Conservation (phyloP, 1,140 invertebrate genomes). For the Bombus confusus region DNA sequence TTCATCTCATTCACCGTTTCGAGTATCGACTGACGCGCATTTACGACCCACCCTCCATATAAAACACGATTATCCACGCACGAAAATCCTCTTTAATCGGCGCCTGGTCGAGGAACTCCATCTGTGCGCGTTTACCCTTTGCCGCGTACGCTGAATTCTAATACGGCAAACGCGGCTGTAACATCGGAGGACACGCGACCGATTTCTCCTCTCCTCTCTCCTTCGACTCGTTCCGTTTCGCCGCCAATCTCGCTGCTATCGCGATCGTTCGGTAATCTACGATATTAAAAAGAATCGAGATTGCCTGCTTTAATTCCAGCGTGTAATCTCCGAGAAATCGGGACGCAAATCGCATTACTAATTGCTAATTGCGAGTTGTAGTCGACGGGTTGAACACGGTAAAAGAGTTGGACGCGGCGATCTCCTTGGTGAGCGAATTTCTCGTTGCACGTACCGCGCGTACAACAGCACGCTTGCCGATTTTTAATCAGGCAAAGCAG, state of each 20-base stretch:
- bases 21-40: too few relatives aligned
- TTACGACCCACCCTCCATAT: neutral
- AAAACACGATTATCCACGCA: neutral
- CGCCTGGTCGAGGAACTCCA: neutral
- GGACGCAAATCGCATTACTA: neutral
- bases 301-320: neutral
- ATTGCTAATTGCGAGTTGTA: neutral
- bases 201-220: neutral
- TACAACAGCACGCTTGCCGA: neutral
- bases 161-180: neutral
- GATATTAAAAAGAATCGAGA: neutral
- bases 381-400: neutral
- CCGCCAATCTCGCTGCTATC: too few relatives aligned
- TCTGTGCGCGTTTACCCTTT: constrained; percentile 4
- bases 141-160: constrained; percentile 11
- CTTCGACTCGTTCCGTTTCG: neutral
- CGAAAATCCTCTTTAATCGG: constrained; percentile 18
- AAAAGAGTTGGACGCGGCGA: neutral
- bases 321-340: neutral
- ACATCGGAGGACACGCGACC: neutral
- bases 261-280: neutral
- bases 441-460: neutral
- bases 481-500: constrained; percentile 19
- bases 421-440: neutral
- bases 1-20: too few relatives aligned